Base-by-base conservation (phyloP, 2,797 vertebrate genomes). In the Taenioides sp. region DNA sequence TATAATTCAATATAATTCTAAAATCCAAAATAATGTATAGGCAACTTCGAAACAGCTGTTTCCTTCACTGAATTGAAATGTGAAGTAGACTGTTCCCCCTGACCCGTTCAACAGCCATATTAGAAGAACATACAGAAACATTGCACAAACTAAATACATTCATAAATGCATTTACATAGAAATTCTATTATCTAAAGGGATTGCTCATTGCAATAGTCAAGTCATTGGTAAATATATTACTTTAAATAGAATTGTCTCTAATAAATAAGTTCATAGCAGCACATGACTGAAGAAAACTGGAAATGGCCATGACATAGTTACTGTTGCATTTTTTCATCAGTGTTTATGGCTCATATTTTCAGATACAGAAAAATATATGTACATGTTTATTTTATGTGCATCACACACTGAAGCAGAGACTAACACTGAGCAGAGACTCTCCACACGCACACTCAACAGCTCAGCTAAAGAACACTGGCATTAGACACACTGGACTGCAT, bases 201-300 rank as follows among this genome's bases (percentile, higher is more conserved):
- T 81, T 68, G 70, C 84, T 80, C 75, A 83, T 86, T 85, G 63
- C 54, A 77, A 57, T 76, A 62, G 47, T 80, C 52, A 78, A 79
- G 76, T 68, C 14, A 52, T 66, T 52, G 23, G 22, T 65, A 50
- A 49, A 65, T 49, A 50, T 50, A 64, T 16, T 40, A 64, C 43
- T 27, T 65, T 17, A 23, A 65, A 50, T 50, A 65, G 17, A 20
- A 65, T 16, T 50, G 7, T 3, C 18, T 65, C 1, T 37, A 18
- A 66, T 66, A 66, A 66, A 52, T 66, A 31, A 27, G 23, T 49
- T 22, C 34, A 43, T 43, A 47, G 62, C 62, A 43, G n/a, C 62
- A 64, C n/a, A 43, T 23, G 62, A 25, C n/a, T 64, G 37, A 22
- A 64, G 57, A 59, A 28, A 59, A 43, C 16, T 23, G n/a, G 18